Base-by-base conservation (phyloP, 1,140 invertebrate species). In the Piezodorus guildinii region DNA sequence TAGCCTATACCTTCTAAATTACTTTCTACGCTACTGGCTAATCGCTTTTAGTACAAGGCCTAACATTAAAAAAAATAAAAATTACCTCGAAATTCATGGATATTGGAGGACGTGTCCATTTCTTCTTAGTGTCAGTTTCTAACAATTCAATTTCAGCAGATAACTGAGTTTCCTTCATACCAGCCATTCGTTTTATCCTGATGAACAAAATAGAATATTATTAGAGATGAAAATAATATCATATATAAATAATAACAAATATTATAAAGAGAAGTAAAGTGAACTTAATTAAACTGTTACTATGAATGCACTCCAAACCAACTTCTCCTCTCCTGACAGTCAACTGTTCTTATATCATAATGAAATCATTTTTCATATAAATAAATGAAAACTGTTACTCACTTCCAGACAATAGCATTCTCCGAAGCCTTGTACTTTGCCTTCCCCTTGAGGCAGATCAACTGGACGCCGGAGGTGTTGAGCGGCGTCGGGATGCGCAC, bases 401-500 rank as follows among this genome's bases (percentile, higher is more conserved):
- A 92, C 85, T 99, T 99, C 97, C 97, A 99, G 30, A 99, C 96
- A 72, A 99, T 99, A 27, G 96, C 96, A 77, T 99, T 99, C 76
- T 99, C 97, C 0, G 95, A 97, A 8, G 97, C 92, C 77, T 99
- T 99, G 74, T 99, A 99, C 73, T 99, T 99, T 2, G 97, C 97
- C 74, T 98, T 98, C 8, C 97, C 97, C 75, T 99, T 99, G 72
- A 99, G 85, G 71, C 96, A 99, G 71, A 99, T 98, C 59, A 99
- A 81, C 72, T 99, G 96, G 8, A 99, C 96, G 9, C 96, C 96
- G 61, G 94, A 96, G 0, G 97, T 99, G 74, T 99, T 99, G 16
- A 98, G 78, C 2, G 97, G 97, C 0, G 96, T 99, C 16, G 97
- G 97, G 69, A 99, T 98, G 74, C 96, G 92, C 3, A 96, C 93